Conservation (phyloP, 2,797 vertebrate genomes). For the Lepilemur ruficaudatus region DNA sequence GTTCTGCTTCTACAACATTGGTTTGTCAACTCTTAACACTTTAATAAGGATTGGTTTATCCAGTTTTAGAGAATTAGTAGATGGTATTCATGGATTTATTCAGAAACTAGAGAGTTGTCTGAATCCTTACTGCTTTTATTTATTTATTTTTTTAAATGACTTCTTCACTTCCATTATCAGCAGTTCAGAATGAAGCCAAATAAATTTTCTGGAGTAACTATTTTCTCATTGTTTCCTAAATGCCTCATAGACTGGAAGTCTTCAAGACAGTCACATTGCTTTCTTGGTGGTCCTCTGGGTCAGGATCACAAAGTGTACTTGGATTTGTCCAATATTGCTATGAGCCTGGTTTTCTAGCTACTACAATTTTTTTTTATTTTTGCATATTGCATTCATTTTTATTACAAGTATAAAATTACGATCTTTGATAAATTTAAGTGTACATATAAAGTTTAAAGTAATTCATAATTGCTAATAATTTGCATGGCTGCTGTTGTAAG, state of each 20-base stretch:
- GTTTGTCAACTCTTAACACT: not conserved
- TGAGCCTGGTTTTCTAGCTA: not conserved
- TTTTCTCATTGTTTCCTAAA: not conserved
- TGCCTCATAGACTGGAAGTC: not conserved
- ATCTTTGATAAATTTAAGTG: conserved; percentile 54
- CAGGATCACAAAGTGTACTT: not conserved
- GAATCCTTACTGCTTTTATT: not conserved
- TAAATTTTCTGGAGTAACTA: not conserved
- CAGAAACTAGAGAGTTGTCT: not conserved
- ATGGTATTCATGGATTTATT: not conserved
- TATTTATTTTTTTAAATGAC: not conserved
- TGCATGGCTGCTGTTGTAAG: conserved; percentile 3
- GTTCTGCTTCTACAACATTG: not conserved
- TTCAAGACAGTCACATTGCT: not conserved
- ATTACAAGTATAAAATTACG: not conserved
- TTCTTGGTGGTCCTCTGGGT: not conserved
- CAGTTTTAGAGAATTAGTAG: not conserved
- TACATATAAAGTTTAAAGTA: conserved; percentile 36
- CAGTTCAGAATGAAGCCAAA: not conserved
- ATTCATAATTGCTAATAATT: conserved; percentile 32
- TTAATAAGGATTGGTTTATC: not conserved
- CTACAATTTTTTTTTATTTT: not conserved
- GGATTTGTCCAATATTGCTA: not conserved
- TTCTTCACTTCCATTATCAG: not conserved
- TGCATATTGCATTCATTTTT: not conserved